Conservation (phyloP, 2,888 invertebrate genomes). For the Dione vanillae region DNA sequence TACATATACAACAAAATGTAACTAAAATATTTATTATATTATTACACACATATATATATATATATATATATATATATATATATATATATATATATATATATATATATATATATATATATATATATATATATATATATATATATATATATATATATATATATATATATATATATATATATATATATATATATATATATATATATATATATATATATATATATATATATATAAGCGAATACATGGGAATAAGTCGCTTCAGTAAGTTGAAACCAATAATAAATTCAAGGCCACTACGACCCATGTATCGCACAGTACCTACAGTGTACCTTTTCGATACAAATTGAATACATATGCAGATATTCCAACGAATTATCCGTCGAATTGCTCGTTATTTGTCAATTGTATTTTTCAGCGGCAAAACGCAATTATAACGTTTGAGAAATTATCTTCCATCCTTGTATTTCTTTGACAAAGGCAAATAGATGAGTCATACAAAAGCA, state of each 20-base stretch:
- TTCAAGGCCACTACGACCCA: conserved; percentile 43
- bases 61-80: no score
- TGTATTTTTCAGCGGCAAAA: conserved; percentile 8
- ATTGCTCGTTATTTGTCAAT: conserved; percentile 18
- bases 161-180: no score
- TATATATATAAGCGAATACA: neutral
- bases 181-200: no score
- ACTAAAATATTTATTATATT: no score
- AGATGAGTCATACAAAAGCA: no score
- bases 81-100: no score
- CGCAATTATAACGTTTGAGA: conserved; percentile 12
- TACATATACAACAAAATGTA: no score
- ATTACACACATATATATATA: no score
- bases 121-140: no score
- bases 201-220: no score
- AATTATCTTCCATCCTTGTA: conserved; percentile 9
- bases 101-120: no score
- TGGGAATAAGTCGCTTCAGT: conserved; percentile 36
- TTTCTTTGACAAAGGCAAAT: neutral
- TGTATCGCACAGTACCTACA: conserved; percentile 21
- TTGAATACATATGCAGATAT: conserved; percentile 27
- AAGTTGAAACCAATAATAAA: conserved; percentile 43
- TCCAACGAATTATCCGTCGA: conserved; percentile 14
- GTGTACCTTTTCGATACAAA: conserved; percentile 37
- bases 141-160: no score